Conservation (phyloP, 2,797 vertebrate species). For the Pangasius djambal region DNA sequence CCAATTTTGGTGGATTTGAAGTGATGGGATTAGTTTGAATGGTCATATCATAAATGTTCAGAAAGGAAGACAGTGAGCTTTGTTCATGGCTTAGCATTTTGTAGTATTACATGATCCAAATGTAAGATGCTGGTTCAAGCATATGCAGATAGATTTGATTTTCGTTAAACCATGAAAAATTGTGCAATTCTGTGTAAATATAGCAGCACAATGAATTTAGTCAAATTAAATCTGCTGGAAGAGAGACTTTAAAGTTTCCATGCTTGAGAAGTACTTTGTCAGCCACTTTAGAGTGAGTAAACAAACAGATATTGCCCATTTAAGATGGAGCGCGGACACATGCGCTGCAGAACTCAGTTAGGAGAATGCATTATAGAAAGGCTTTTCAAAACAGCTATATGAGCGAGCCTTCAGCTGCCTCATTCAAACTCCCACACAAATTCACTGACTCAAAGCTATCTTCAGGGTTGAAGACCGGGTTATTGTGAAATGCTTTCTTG, state of each 20-base stretch:
- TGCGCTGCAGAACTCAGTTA: slow-evolving; percentile 2
- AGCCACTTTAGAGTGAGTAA: slow-evolving; percentile 14
- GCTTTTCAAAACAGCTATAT: slow-evolving; percentile 11
- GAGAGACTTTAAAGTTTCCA: slow-evolving; percentile 16
- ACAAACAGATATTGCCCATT: slow-evolving; percentile 31
- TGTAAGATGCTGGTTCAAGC: slow-evolving; percentile 14
- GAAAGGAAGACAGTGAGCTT: neutral
- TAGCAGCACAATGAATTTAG: slow-evolving; percentile 40
- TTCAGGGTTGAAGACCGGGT: slow-evolving; percentile 30
- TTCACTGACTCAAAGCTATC: slow-evolving; percentile 41
- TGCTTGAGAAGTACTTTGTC: slow-evolving; percentile 19
- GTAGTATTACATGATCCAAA: slow-evolving; percentile 16
- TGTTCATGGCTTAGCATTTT: slow-evolving; percentile 29
- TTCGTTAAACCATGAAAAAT: slow-evolving; percentile 2
- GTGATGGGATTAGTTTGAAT: slow-evolving; percentile 38
- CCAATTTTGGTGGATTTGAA: slow-evolving; percentile 30
- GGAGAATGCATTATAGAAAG: slow-evolving; percentile 17
- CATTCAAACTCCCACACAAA: slow-evolving; percentile 25
- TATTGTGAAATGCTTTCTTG: slow-evolving; percentile 26
- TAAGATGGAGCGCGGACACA: slow-evolving; percentile 6
- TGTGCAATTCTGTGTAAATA: slow-evolving; percentile 23
- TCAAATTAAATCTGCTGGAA: slow-evolving; percentile 5
- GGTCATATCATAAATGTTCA: slow-evolving; percentile 39
- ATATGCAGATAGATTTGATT: slow-evolving; percentile 24
- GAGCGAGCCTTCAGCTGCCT: slow-evolving; percentile 27